Base-by-base conservation (phyloP, 2,797 vertebrate genomes). In the Danio kyathit region DNA sequence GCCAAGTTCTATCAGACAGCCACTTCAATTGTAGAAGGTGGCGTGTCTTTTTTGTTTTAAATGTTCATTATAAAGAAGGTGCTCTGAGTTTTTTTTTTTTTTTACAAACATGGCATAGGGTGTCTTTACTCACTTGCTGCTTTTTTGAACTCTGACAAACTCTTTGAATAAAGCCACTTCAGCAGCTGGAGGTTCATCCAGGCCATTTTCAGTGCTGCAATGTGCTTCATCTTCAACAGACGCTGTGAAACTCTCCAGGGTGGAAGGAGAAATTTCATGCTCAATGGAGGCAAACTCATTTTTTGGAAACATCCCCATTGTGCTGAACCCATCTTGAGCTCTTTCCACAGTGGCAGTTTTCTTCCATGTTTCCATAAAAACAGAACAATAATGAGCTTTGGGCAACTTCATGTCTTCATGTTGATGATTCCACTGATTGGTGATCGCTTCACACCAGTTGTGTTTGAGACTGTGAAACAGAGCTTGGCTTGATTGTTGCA, bases 401-500 rank as follows among this genome's bases (percentile, higher is more conserved):
- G 48, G 52, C 16, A 78, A 8, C 49, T 71, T 76, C 16, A 43
- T 17, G 6, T 49, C 72, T 5, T 29, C 51, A 7, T 14, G 44
- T 46, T 57, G 46, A 16, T 43, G 13, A 40, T 40, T 74, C 60
- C 44, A 61, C 21, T 29, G 29, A 29, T 46, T 57, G 17, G 5
- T 17, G 3, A 12, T 70, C 5, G 5, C 43, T 60, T 76, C 65
- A 46, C 64, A 14, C 60, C 51, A 77, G 46, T 78, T 49, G 48
- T 74, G 79, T 66, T 60, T 73, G 4, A 76, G 49, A 57, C 74
- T 77, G 12, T n/a, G n/a, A 19, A 67, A 76, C 8, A 81, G 41
- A 8, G 59, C 4, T 17, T 19, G 56, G 46, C 51, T 66, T 16
- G 77, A 41, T 0, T 46, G 65, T 29, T 76, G 77, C 7, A 13